These are phyloP conservation scores for Hydrochoerus hydrochaeris DNA, from an alignment of 2,113 vertebrate species.

Conservation along the genomic window DNA sequence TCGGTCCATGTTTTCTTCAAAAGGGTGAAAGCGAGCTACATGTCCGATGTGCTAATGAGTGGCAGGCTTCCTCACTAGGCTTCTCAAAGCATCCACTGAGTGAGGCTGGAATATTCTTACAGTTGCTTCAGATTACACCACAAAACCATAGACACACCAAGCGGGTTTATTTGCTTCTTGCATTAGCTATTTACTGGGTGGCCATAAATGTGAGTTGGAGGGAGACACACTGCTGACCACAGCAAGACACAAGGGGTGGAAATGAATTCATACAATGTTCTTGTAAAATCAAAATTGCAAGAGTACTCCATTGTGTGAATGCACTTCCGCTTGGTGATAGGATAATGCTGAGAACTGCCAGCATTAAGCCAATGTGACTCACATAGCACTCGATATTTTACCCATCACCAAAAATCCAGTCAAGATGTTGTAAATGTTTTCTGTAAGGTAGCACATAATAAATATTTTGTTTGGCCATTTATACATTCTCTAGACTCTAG, in stretches of 20 bases:
- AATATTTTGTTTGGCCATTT: background rate
- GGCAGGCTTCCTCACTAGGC: too few species aligned
- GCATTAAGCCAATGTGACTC: background rate
- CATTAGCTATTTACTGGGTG: background rate
- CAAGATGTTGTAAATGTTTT: background rate
- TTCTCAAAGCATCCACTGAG: background rate
- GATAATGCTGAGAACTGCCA: background rate
- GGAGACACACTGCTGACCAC: background rate
- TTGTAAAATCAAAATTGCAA: background rate
- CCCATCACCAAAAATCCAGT: background rate
- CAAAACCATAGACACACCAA: background rate
- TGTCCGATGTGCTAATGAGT: background rate
- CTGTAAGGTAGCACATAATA: background rate
- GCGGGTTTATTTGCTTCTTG: background rate
- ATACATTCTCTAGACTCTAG: background rate
- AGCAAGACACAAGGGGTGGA: background rate
- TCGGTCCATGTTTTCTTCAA: background rate
- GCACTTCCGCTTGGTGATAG: background rate
- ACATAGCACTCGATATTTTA: background rate
- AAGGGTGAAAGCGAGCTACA: background rate
- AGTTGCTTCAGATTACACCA: background rate
- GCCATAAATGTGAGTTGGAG: background rate
- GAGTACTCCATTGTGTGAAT: background rate
- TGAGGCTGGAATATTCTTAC: accelerated
- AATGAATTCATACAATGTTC: background rate